Base-by-base conservation (phyloP, 2,113 vertebrate species). In the Cariama cristata region DNA sequence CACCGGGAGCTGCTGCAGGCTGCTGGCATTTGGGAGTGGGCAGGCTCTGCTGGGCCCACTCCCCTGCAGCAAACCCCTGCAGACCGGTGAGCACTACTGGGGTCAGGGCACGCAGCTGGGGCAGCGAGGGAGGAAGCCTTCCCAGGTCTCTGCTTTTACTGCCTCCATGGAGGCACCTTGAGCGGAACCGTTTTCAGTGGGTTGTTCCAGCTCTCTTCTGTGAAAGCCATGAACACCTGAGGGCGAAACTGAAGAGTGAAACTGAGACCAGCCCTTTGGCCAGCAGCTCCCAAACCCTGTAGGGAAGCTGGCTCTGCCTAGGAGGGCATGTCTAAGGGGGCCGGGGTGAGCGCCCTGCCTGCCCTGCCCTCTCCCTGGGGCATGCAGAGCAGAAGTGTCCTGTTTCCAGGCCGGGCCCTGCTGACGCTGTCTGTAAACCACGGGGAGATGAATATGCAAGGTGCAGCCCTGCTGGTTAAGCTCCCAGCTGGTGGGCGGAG, bases 351-450 rank as follows among this genome's bases (percentile, higher is more conserved):
- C 5, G 3, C 35, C 13, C 56, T 73, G 71, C 1, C 4, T 71
- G 45, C 50, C 27, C n/a, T 60, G 40, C 76, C 73, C 40, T 79
- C 45, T 90, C 82, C 40, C 74, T 47, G 59, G 58, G 79, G 33
- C 77, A 23, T 0, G 5, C 14, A 2, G 50, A 88, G 64, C 60
- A 56, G 88, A 77, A 66, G 88, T 90, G 58, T 97, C 93, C 82
- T 74, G 30, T 96, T 96, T 95, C 94, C 75, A 79, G 59, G 79
- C 89, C 50, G 27, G 80, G 64, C 67, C 89, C 89, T 0, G 75
- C 89, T 97, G 96, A 50, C 4, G 88, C 92, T 93, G 91, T 93
- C 94, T 95, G 90, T 94, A 96, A 96, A 84, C 38, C 20, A 0
- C 6, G 0, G 63, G 64, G 62, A 87, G 71, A 91, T 94, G 73